Evolutionary conservation across 2,888 invertebrate species (phyloP).

Genomic region (Blera fallax): DNA sequence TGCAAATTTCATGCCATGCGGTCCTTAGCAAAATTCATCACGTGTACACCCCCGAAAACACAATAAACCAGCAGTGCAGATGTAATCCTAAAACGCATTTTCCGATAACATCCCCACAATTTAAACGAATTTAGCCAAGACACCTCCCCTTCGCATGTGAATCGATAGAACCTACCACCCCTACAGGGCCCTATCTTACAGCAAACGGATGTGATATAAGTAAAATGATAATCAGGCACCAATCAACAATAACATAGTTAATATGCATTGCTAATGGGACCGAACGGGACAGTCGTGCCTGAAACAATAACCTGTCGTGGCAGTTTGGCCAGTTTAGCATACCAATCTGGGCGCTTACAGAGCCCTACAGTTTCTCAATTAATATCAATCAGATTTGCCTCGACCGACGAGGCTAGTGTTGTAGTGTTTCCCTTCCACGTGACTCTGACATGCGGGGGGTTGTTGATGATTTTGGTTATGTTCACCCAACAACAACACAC

Average conservation of each 20-base stretch:
- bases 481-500: not conserved
- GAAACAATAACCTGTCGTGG: conserved; percentile 1
- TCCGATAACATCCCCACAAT: not conserved
- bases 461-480: not conserved
- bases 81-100: not conserved
- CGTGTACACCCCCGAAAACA: not conserved
- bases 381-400: conserved; percentile 11
- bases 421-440: not conserved
- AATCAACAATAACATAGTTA: conserved; percentile 11
- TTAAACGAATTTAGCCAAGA: not conserved
- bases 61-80: not conserved
- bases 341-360: not conserved
- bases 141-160: not conserved
- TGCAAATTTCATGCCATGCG: too few relatives aligned
- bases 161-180: not conserved
- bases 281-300: not conserved
- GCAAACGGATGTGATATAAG: not conserved
- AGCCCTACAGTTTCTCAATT: conserved; percentile 15
- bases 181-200: not conserved
- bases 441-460: not conserved
- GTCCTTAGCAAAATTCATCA: not conserved
- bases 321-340: not conserved
- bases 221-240: not conserved
- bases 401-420: not conserved
- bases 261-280: not conserved